Conservation (phyloP, 2,113 vertebrate genomes). For the Talpa occidentalis region DNA sequence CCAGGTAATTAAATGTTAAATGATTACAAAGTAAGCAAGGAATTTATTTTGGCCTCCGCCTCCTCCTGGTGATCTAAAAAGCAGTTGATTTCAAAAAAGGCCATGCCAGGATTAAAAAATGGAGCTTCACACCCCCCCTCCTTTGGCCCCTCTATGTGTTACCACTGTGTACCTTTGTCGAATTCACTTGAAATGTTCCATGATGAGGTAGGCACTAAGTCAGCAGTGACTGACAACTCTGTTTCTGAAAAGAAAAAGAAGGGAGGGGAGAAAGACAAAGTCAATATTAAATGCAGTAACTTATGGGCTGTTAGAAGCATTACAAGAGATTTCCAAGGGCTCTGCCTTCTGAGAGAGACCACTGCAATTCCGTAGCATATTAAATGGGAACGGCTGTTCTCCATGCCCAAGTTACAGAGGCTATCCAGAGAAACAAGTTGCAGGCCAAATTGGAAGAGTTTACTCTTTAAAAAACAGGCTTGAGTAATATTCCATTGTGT, state of each 20-base stretch:
- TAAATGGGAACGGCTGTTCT: background rate
- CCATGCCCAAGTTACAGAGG: background rate
- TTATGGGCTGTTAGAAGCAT: conserved; percentile 13
- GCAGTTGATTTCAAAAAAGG: conserved; percentile 40
- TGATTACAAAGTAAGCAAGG: conserved; percentile 53
- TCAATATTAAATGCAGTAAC: conserved; percentile 48
- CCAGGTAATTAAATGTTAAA: conserved; percentile 74
- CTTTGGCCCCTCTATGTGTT: accelerated
- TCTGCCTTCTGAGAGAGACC: background rate
- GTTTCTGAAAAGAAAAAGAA: conserved; percentile 87
- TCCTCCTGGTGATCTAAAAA: background rate
- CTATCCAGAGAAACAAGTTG: background rate
- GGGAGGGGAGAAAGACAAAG: conserved; percentile 59
- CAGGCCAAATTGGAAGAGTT: background rate
- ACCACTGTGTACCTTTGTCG: conserved; percentile 83
- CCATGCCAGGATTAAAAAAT: accelerated
- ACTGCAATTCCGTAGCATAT: background rate
- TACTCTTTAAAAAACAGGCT: background rate
- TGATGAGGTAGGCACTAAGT: conserved; percentile 90
- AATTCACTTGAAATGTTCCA: conserved; percentile 94
- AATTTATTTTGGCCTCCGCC: conserved; percentile 35
- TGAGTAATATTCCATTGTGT: no score
- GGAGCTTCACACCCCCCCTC: background rate
- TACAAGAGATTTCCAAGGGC: background rate
- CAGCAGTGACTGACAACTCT: conserved; percentile 89